A percentile compares a stretch with the other conserved stretches of the same genome.
phyloP scores from a whole-genome alignment of 1,140 invertebrate species.

The Lordiphosa mommai region DNA sequence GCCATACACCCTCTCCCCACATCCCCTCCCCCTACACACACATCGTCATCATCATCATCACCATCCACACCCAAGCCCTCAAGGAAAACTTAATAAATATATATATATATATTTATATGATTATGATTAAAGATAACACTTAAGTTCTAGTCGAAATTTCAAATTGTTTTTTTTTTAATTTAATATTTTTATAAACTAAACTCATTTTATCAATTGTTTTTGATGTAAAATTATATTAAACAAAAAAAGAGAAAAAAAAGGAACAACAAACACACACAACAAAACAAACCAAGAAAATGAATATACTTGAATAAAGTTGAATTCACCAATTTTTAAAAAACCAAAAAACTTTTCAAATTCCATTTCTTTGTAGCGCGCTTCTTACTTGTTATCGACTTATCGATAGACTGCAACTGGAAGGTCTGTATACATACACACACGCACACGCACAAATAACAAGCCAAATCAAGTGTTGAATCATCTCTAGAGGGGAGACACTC shows the following conservation, averaged over 20 bases:
- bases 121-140: conserved; percentile 41
- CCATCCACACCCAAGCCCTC: conserved; percentile 15
- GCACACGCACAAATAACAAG: too few species aligned
- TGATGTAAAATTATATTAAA: conserved; percentile 58
- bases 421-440: too few species aligned
- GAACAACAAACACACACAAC: conserved; percentile 21
- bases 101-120: conserved; percentile 39
- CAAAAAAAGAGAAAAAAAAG: conserved; percentile 32
- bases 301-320: conserved; percentile 79
- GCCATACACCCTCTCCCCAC: not conserved
- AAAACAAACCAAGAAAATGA: conserved; percentile 51
- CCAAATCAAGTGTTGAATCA: too few species aligned
- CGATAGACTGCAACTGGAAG: too few species aligned
- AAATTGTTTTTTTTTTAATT: conserved; percentile 55
- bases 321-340: conserved; percentile 71
- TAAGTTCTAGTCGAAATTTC: conserved; percentile 79
- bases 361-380: too few species aligned
- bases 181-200: conserved; percentile 20
- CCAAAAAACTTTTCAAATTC: not conserved
- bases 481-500: too few species aligned
- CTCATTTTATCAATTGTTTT: conserved; percentile 55
- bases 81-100: conserved; percentile 20
- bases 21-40: not conserved
- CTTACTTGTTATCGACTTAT: too few species aligned
- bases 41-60: not conserved